These are phyloP conservation scores for Dastarcus helophoroides DNA, from an alignment of 2,888 invertebrate species.

Conservation along the genomic window DNA sequence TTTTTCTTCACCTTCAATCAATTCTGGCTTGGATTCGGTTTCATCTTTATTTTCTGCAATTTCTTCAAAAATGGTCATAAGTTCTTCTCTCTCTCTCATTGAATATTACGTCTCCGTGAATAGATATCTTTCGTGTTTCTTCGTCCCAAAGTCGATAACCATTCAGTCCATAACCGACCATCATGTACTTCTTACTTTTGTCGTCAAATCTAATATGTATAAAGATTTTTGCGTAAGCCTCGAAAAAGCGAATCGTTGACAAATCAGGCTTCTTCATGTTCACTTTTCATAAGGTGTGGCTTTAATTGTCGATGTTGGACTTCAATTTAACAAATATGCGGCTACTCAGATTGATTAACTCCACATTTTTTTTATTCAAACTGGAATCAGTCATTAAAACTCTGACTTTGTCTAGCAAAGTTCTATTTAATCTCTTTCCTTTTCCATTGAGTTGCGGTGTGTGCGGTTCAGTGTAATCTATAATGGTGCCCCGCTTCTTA, in stretches of 20 bases:
- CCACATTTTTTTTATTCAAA: slow-evolving; percentile 13
- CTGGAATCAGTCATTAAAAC: slow-evolving; percentile 18
- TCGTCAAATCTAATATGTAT: slow-evolving; percentile 2
- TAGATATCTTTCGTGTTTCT: too few species aligned
- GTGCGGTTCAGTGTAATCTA: slow-evolving; percentile 7
- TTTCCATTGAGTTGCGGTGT: slow-evolving; percentile 16
- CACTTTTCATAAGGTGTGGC: slow-evolving; percentile 4
- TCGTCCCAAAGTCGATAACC: slow-evolving; percentile 8
- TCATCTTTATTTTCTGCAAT: too few species aligned
- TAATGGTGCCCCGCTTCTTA: slow-evolving; percentile 10
- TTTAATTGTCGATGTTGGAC: slow-evolving; percentile 2
- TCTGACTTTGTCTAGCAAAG: slow-evolving; percentile 18
- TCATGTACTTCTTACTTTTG: slow-evolving; percentile 4
- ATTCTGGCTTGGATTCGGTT: too few species aligned
- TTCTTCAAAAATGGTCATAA: too few species aligned
- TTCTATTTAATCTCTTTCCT: slow-evolving; percentile 16
- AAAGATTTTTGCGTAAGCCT: too few species aligned
- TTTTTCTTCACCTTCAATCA: too few species aligned
- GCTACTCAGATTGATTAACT: slow-evolving; percentile 20
- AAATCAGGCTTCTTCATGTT: neutral
- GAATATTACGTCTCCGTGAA: too few species aligned
- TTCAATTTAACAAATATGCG: slow-evolving; percentile 19
- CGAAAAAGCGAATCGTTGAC: slow-evolving; percentile 2
- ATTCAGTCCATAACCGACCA: slow-evolving; percentile 7
- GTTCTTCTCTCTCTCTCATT: too few species aligned